Evolutionary conservation across 2,888 invertebrate genomes (phyloP).

Genomic region (Metellina segmentata): DNA sequence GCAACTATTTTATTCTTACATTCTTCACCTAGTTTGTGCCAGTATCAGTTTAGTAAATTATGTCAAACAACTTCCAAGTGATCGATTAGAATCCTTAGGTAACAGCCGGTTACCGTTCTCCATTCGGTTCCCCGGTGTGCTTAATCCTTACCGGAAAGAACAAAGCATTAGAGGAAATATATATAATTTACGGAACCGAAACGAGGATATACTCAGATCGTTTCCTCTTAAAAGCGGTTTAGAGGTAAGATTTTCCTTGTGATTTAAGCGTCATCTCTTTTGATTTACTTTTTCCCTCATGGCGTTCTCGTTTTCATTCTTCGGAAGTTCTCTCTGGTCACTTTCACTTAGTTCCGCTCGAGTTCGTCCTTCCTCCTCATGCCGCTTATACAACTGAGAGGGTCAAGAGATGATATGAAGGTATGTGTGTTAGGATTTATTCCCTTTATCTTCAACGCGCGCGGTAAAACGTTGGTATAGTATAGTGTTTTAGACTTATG

Average conservation of each 20-base stretch:
- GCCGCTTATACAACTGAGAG: neutral
- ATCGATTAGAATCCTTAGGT: neutral
- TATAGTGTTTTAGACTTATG: too few species aligned
- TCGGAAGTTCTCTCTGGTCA: conserved; percentile 58
- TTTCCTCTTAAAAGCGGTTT: conserved; percentile 69
- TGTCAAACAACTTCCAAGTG: neutral
- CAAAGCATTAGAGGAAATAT: conserved; percentile 51
- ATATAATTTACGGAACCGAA: conserved; percentile 53
- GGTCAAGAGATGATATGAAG: conserved; percentile 15
- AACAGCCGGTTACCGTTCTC: neutral
- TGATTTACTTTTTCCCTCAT: conserved; percentile 9
- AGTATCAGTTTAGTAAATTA: neutral
- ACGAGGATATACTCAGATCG: conserved; percentile 53
- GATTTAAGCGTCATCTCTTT: conserved; percentile 56
- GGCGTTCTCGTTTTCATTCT: conserved; percentile 61
- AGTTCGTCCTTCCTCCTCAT: conserved; percentile 7
- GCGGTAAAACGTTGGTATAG: too few species aligned
- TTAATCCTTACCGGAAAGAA: conserved; percentile 20
- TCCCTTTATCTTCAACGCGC: too few species aligned
- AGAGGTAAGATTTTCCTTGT: conserved; percentile 53
- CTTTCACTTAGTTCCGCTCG: conserved; percentile 63
- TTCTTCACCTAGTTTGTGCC: too few species aligned
- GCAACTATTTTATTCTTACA: too few species aligned
- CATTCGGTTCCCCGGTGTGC: neutral
- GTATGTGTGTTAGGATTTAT: neutral